These are phyloP conservation scores for Sapajus apella DNA, from an alignment of 2,113 vertebrate species.

Conservation along the genomic window DNA sequence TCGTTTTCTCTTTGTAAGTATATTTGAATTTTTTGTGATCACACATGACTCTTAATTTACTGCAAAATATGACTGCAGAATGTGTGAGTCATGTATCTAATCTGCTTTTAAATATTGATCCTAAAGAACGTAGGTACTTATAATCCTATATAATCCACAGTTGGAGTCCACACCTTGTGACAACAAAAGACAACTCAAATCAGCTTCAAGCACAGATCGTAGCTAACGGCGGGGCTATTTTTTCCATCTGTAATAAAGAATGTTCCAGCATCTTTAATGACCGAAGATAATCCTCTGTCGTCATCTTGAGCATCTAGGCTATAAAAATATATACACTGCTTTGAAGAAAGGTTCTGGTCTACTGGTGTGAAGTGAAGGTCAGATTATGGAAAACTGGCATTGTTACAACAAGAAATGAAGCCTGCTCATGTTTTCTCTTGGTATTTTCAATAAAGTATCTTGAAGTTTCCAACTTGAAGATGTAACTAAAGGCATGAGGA, in stretches of 20 bases:
- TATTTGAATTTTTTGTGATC: constrained; percentile 24
- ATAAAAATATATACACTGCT: constrained; percentile 74
- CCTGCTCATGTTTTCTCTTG: constrained; percentile 57
- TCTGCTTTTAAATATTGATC: constrained; percentile 58
- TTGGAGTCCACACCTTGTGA: constrained; percentile 30
- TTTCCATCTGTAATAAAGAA: constrained; percentile 63
- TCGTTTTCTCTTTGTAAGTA: constrained; percentile 40
- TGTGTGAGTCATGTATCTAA: neutral
- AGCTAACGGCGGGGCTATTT: constrained; percentile 52
- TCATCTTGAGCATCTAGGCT: constrained; percentile 67
- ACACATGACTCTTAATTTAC: neutral
- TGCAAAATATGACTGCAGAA: neutral
- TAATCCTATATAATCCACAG: neutral
- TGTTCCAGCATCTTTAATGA: constrained; percentile 69
- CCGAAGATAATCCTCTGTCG: constrained; percentile 74
- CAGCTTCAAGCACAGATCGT: constrained; percentile 32
- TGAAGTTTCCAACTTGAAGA: constrained; percentile 48
- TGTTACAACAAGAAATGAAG: constrained; percentile 62
- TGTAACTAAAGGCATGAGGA: constrained; percentile 62
- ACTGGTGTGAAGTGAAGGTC: constrained; percentile 58
- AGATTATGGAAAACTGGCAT: constrained; percentile 77
- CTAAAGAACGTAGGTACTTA: neutral
- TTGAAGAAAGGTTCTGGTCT: constrained; percentile 73
- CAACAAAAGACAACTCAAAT: constrained; percentile 55
- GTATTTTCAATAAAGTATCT: constrained; percentile 39